Base-by-base conservation (phyloP, 2,113 vertebrate species). In the Phyllostomus hastatus region DNA sequence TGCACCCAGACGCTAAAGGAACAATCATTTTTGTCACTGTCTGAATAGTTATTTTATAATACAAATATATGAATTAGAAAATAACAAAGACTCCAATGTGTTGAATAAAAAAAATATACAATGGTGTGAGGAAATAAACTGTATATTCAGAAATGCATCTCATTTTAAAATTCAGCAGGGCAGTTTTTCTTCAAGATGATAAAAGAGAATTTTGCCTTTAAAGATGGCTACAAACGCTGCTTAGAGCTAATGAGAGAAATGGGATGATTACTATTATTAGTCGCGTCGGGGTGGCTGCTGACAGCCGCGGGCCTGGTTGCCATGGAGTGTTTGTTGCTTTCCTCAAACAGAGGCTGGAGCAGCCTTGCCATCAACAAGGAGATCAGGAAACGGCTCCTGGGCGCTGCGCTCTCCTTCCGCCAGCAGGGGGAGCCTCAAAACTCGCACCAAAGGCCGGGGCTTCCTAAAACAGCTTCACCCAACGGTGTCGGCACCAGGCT, bases 171-270 rank as follows among this genome's bases (percentile, higher is more conserved):
- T 79, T 72, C n/a, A 41, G 43, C 41, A 19, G 19, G 43, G 48
- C 8, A 31, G 48, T n/a, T 87, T 88, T 88, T 81, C 81, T 82
- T 87, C 52, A 64, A 76, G 88, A 72, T 48, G 81, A 91, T 78
- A 78, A 78, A 75, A 87, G 26, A 79, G 35, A 86, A 85, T 82
- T 64, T 50, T 93, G 11, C 35, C 73, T 91, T 90, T 48, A 72
- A 95, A 67, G 46, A 93, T n/a, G 31, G 43, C 81, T 93, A 59
- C 91, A 89, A 95, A 93, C 80, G 70, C 24, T 6, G 28, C 91
- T 69, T 10, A 72, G 48, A 72, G 41, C 66, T 95, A 94, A 86
- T 78, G 70, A 90, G n/a, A 80, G 79, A 86, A 91, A 82, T 73
- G 79, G 73, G 88, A 78, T 54, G 46, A 57, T 70, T n/a, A 28